Base-by-base conservation (phyloP, 1,140 invertebrate species). In the Microplitis demolitor region DNA sequence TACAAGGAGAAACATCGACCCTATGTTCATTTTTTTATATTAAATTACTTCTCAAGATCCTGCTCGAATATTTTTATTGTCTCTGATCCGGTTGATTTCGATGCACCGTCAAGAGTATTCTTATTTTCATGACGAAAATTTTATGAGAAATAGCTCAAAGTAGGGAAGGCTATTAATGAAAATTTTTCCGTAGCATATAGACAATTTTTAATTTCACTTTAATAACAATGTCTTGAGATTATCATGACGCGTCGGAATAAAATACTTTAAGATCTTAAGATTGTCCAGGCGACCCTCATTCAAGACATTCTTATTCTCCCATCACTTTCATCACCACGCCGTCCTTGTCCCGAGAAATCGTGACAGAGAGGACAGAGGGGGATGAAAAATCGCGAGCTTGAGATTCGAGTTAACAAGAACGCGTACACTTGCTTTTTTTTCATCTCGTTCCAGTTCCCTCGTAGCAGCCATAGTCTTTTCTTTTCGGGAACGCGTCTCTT, bases 381-480 rank as follows among this genome's bases (percentile, higher is more conserved):
- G 81, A 83, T 83, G 82, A 86, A 87, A 87, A 86, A 86, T 87
- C 81, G 82, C 79, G 78, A 75, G 77, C 77, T 70, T 50, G 53
- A 76, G 84, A 86, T 84, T 86, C 82, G 79, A 87, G 84, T 87
- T 87, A 87, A 87, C 85, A 85, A 87, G 86, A 87, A 83, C 80
- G 80, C 24, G 78, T 75, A 77, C 74, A 78, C 75, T 68, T 74
- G 72, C 76, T 78, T 78, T 77, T 78, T 74, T 79, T 76, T 80
- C 74, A 69, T 71, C 72, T 60, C 67, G 76, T 73, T 72, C 78
- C 64, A 64, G n/a, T 62, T 45, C 61, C 39, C 60, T 2, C 63
- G 14, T 24, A 24, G 24, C 24, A 24, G 24, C 39, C 39, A 2
- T 72, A 2, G 45, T 60, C 51, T 60, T 66, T 58, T 58, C 39